Base-by-base conservation (phyloP, 2,113 vertebrate genomes). In the Archilochus colubris region DNA sequence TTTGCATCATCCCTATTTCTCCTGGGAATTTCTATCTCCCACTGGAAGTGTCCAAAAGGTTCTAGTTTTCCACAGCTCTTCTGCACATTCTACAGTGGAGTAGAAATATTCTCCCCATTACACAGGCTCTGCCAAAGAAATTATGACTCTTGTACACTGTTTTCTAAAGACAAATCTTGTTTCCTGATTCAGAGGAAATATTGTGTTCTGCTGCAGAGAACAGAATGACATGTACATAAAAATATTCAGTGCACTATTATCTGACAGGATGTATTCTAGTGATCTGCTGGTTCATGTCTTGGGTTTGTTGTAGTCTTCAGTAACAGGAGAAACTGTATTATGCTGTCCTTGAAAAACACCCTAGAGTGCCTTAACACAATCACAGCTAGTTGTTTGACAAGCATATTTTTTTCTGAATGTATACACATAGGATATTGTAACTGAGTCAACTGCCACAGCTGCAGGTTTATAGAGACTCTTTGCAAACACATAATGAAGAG, bases 51-150 rank as follows among this genome's bases (percentile, higher is more conserved):
- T 93, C 87, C 83, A 75, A 76, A 94, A 91, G 44, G 58, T 91
- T 96, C 79, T 80, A 55, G 75, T 93, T 97, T 96, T 96, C 96
- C 95, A 78, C 92, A 88, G 54, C 67, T 82, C 84, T 87, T 88
- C 72, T 86, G 75, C 70, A 76, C 92, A 92, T 58, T 89, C 77
- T 82, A 58, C 55, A 43, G 75, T 81, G 72, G 76, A 78, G 50
- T 82, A 96, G 73, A 90, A 93, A 64, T 85, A 74, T 30, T 28
- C 48, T 94, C 62, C 64, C 79, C 28, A 14, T 89, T 63, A 94
- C 44, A 86, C n/a, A 78, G 88, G 93, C 95, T 93, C 73, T 95
- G 93, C 95, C 92, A 96, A 96, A 96, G 95, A 94, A 94, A 77
- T 77, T 28, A 40, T 61, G 63, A 89, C 83, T 92, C 59, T 78